These are phyloP conservation scores for Ceratosolen fusciceps DNA, from an alignment of 1,140 invertebrate species.

Conservation along the genomic window DNA sequence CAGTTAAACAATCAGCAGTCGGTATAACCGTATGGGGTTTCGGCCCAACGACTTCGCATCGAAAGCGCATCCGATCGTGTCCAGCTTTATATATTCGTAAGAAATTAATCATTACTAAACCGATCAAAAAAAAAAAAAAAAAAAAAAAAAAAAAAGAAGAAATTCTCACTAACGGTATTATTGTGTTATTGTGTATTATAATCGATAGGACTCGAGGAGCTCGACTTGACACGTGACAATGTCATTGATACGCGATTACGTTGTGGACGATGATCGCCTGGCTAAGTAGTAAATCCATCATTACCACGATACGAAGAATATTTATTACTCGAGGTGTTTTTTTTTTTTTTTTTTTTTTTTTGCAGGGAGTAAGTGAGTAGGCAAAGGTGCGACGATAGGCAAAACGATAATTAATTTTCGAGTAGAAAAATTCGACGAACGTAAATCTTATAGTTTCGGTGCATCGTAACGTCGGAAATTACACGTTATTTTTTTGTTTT, in stretches of 20 bases:
- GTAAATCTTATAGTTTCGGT: slow-evolving; percentile 31
- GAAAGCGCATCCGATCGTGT: background rate
- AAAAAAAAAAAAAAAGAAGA: background rate
- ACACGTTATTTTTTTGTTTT: slow-evolving; percentile 9
- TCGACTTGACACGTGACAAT: slow-evolving; percentile 28
- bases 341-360: slow-evolving; percentile 5
- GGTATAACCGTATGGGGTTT: background rate
- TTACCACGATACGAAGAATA: too few species aligned
- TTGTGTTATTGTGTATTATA: too few species aligned
- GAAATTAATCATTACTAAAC: background rate
- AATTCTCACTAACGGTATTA: slow-evolving; percentile 7
- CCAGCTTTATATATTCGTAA: background rate
- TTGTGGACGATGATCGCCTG: too few species aligned
- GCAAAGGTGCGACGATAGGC: too few species aligned
- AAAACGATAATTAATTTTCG: background rate
- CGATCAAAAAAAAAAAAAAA: background rate
- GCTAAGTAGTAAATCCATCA: too few species aligned
- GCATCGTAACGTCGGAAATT: slow-evolving; percentile 26
- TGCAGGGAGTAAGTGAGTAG: too few species aligned
- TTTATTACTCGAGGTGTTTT: too few species aligned
- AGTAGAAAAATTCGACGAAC: slow-evolving; percentile 34
- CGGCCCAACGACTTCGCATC: too few species aligned
- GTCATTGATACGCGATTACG: background rate
- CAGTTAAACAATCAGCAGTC: slow-evolving; percentile 42
- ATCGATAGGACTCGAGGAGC: too few species aligned